Evolutionary conservation across 2,888 invertebrate genomes (phyloP).

Genomic region (Hydrotaea diabolus): DNA sequence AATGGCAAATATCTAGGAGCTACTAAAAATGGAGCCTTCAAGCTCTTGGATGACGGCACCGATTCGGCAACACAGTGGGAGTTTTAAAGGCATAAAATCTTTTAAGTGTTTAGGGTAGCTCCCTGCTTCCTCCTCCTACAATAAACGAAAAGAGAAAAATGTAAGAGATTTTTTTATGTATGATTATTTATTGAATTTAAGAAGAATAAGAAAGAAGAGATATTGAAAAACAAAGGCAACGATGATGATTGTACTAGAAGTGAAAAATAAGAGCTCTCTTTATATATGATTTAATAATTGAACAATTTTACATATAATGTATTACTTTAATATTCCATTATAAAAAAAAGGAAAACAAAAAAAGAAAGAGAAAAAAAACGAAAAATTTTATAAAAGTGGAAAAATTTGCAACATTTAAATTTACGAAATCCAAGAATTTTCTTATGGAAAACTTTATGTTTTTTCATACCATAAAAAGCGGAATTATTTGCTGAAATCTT

Average conservation of each 20-base stretch:
- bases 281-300: conserved; percentile 56
- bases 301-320: conserved; percentile 65
- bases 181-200: conserved; percentile 59
- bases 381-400: too few relatives aligned
- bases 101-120: neutral
- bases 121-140: neutral
- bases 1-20: conserved; percentile 91
- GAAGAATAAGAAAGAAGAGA: neutral
- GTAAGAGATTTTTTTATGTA: conserved; percentile 39
- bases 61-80: conserved; percentile 95
- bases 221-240: conserved; percentile 35
- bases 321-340: conserved; percentile 56
- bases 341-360: conserved; percentile 1
- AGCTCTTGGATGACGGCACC: conserved; percentile 89
- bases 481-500: conserved; percentile 66
- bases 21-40: conserved; percentile 95
- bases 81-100: conserved; percentile 84
- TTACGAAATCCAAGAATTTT: conserved; percentile 42
- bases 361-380: neutral
- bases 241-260: conserved; percentile 29
- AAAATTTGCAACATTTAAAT: conserved; percentile 45
- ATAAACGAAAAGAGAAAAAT: neutral
- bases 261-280: conserved; percentile 35
- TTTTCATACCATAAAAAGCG: conserved; percentile 61
- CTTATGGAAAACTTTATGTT: conserved; percentile 47